Conservation (phyloP, 2,888 invertebrate species). For the Nycteola revayana region DNA sequence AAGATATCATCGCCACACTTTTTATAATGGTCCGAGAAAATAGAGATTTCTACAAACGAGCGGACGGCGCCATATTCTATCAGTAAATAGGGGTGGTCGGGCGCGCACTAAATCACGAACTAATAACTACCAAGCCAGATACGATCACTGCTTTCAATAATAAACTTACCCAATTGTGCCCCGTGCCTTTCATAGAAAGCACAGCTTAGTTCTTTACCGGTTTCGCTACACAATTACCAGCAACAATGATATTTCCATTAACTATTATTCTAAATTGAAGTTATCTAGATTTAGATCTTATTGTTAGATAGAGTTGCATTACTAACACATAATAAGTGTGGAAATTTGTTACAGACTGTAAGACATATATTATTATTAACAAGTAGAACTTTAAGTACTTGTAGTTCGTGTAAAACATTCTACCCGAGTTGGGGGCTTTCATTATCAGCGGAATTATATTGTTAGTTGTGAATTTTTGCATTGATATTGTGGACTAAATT, state of each 20-base stretch:
- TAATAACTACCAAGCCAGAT: conserved; percentile 73
- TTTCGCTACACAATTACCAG: conserved; percentile 61
- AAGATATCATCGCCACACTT: conserved; percentile 16
- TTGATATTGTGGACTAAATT: no score
- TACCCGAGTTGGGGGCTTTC: no score
- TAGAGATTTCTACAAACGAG: conserved; percentile 35
- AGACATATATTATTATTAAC: conserved; percentile 14
- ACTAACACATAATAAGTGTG: conserved; percentile 15
- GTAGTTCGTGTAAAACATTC: no score
- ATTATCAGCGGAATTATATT: no score
- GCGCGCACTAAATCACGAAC: conserved; percentile 69
- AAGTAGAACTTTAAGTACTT: conserved; percentile 3
- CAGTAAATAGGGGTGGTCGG: conserved; percentile 67
- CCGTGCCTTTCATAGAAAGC: conserved; percentile 66
- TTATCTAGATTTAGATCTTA: conserved; percentile 45
- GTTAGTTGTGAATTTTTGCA: no score
- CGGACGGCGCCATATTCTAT: conserved; percentile 46
- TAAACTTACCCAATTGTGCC: conserved; percentile 66
- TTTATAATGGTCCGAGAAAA: conserved; percentile 27
- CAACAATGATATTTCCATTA: conserved; percentile 67
- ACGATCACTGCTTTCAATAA: conserved; percentile 76
- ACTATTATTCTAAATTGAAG: conserved; percentile 47
- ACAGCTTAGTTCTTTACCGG: conserved; percentile 60
- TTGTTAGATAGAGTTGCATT: conserved; percentile 28
- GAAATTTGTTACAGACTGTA: conserved; percentile 10